phyloP scores from a whole-genome alignment of 2,113 vertebrate genomes.

The Rhinogobius similis region DNA sequence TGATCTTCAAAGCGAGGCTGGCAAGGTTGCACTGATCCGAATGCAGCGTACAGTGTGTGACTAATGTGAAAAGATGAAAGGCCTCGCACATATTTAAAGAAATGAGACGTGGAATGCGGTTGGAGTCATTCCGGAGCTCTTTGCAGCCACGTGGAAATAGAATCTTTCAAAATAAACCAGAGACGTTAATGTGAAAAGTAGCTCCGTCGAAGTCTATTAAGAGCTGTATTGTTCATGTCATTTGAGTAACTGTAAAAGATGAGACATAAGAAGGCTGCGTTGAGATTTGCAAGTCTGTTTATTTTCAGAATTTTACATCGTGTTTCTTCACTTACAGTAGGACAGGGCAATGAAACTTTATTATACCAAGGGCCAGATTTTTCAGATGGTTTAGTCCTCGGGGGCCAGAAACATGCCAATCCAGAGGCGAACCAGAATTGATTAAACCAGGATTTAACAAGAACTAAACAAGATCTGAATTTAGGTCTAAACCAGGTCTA shows the following conservation, averaged over 20 bases:
- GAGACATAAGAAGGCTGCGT: background rate
- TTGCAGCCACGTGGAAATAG: slow-evolving; percentile 1
- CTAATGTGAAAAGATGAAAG: slow-evolving; percentile 7
- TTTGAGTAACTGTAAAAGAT: background rate
- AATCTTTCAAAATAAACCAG: slow-evolving; percentile 1
- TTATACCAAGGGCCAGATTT: too few species aligned
- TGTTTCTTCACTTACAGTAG: background rate
- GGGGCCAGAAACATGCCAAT: too few species aligned
- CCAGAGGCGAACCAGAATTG: too few species aligned
- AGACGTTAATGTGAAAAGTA: background rate
- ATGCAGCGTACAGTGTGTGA: slow-evolving; percentile 4
- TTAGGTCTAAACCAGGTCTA: too few species aligned
- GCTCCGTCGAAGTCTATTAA: background rate
- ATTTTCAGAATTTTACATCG: background rate
- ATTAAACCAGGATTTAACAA: too few species aligned
- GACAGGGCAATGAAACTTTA: too few species aligned
- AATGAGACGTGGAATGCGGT: background rate
- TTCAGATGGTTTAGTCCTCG: too few species aligned
- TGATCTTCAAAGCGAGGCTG: slow-evolving; percentile 1
- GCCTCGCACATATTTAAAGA: background rate
- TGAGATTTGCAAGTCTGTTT: background rate
- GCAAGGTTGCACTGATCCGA: background rate
- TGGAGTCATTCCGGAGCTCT: background rate
- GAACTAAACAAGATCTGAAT: too few species aligned
- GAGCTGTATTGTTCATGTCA: background rate